phyloP scores from a whole-genome alignment of 2,113 vertebrate species.

The Gymnogyps californianus region DNA sequence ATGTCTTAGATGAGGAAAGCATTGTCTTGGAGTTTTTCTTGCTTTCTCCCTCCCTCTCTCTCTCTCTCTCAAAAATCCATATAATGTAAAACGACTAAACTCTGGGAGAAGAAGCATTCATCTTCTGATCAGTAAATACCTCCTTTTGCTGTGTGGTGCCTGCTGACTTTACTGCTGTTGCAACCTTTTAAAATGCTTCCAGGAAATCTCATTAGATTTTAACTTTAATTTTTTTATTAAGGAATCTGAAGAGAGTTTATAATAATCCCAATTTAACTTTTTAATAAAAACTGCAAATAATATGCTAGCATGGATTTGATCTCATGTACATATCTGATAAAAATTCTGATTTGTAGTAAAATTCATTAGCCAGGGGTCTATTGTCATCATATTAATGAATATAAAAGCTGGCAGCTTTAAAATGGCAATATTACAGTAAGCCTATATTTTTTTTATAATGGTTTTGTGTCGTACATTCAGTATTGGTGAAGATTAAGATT shows the following conservation, averaged over 20 bases:
- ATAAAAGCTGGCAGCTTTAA: conserved; percentile 19
- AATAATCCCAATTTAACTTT: conserved; percentile 13
- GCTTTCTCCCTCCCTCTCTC: background rate
- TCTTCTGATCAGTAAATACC: conserved; percentile 13
- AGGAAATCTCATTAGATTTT: conserved; percentile 3
- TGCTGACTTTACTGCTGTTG: background rate
- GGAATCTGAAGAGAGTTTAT: background rate
- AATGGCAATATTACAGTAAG: conserved; percentile 10
- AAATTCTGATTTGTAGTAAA: conserved; percentile 3
- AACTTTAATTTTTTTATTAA: conserved; percentile 5
- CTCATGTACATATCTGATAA: conserved; percentile 11
- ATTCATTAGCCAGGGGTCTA: background rate
- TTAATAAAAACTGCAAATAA: conserved; percentile 46
- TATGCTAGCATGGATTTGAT: conserved; percentile 7
- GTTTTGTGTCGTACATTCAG: background rate
- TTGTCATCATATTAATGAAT: conserved; percentile 28
- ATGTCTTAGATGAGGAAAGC: background rate
- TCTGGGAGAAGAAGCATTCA: background rate
- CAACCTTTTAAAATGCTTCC: conserved; percentile 28
- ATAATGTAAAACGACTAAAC: background rate
- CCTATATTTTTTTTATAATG: background rate
- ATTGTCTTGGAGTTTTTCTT: background rate
- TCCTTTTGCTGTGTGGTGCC: background rate
- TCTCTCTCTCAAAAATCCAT: background rate
- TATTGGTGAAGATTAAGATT: conserved; percentile 29